Evolutionary conservation across 1,140 invertebrate species (phyloP), one percentile per base, ranked within the genome.

Genomic region (Alviniconcha marisindica): DNA sequence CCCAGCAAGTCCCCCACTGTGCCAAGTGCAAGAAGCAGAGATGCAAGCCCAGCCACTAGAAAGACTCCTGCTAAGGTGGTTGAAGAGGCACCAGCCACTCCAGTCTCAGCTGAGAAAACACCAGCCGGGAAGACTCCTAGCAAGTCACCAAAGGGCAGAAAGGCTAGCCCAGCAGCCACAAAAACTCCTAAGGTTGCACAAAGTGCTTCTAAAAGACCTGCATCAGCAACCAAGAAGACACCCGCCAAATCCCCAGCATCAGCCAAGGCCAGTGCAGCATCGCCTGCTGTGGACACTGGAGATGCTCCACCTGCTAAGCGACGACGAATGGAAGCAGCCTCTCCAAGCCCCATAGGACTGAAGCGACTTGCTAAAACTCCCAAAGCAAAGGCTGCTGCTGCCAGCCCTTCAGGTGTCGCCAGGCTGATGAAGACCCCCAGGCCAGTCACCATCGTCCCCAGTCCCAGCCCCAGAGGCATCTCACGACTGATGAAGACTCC

Each of bases 401-500:
- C 63, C 15, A 88, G 84, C 84, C 84, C 77, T 63, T 81, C 77
- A 66, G 87, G 86, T 69, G 42, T 89, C 18, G 78, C 63, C 31
- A 80, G 83, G 69, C 54, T 89, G 54, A 77, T 89, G 77, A 83
- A 85, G 24, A 87, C 88, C 28, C 88, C 87, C 14, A 85, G 81
- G 56, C 40, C 80, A 33, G 63, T 15, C 15, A 40, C 73, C 18
- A 31, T 77, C 36, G 81, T 78, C 38, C 71, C 51, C 56, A 60
- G 83, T 79, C 77, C 77, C 14, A 88, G 84, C 87, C 84, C 77
- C 74, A 73, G 66, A 51, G 87, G 86, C 38, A 42, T 89, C 5
- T 48, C 56, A 15, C 69, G 85, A 56, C 56, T 89, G 42, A 66
- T 88, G 76, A 83, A 85, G 21, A 86, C 87, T 31, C 88, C 87